These are phyloP conservation scores for Pavo muticus DNA, from an alignment of 2,113 vertebrate species.

Conservation along the genomic window DNA sequence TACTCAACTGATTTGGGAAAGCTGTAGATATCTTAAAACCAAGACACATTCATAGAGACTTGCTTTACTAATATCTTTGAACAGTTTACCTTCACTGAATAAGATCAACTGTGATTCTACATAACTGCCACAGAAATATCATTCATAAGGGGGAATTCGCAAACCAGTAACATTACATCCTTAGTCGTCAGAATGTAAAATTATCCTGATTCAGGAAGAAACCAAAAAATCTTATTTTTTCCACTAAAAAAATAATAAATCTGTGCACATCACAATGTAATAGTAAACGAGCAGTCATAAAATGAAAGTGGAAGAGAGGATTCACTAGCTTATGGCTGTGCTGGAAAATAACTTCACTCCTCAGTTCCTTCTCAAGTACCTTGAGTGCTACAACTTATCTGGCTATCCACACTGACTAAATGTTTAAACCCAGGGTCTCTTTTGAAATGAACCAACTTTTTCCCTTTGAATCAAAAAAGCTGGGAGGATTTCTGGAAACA, in stretches of 20 bases:
- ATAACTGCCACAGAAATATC: background rate
- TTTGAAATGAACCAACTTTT: background rate
- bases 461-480: background rate
- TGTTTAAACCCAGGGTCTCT: background rate
- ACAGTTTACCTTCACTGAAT: background rate
- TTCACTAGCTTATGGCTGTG: background rate
- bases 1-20: background rate
- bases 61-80: background rate
- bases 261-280: background rate
- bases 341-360: background rate
- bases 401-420: background rate
- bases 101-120: background rate
- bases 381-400: fast-evolving
- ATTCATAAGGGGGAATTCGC: background rate
- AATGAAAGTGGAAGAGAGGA: background rate
- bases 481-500: background rate
- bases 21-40: background rate
- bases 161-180: background rate
- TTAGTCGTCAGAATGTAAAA: background rate
- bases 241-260: background rate
- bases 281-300: background rate
- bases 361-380: background rate
- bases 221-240: background rate
- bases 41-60: background rate
- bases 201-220: background rate